Evolutionary conservation across 2,113 vertebrate species (phyloP), one percentile per base, ranked within the genome.

Genomic region (Apeltes quadracus): DNA sequence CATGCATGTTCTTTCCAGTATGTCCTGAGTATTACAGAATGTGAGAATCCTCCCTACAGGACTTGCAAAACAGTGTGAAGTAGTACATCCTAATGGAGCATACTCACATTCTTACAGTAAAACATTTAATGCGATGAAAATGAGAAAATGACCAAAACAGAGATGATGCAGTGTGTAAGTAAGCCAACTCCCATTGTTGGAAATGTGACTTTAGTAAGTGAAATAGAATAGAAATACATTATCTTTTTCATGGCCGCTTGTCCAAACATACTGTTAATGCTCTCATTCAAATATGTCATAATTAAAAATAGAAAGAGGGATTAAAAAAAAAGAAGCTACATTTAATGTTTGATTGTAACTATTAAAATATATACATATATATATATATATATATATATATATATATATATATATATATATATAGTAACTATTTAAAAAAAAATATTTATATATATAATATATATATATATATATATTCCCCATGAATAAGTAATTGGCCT

Each of bases 311-410:
- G 18, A 34, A 22, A 61, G 22, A 6, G 18, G 48, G 9, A 67
- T 25, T 48, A 57, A 20, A 23, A 12, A 76, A 18, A 23, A 9
- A 76, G 12, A 34, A 23, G 16, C 13, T 39, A 55, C 39, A 58
- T 68, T 39, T 75, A 51, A 25, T 51, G 54, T 64, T 51, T 50
- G 20, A 53, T 38, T 56, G 34, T 58, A 50, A 66, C 25, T 70
- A 18, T 61, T 82, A 32, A 16, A 14, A n/a, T n/a, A n/a, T n/a
- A n/a, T n/a, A n/a, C n/a, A n/a, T n/a, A n/a, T n/a, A n/a, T n/a
- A n/a, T n/a, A n/a, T n/a, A n/a, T n/a, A n/a, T n/a, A n/a, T n/a
- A n/a, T n/a, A n/a, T n/a, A n/a, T n/a, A n/a, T n/a, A n/a, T n/a
- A n/a, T n/a, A n/a, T n/a, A n/a, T n/a, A n/a, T n/a, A n/a, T n/a